phyloP scores from a whole-genome alignment of 2,888 invertebrate genomes.

The Vandiemenella viatica region DNA sequence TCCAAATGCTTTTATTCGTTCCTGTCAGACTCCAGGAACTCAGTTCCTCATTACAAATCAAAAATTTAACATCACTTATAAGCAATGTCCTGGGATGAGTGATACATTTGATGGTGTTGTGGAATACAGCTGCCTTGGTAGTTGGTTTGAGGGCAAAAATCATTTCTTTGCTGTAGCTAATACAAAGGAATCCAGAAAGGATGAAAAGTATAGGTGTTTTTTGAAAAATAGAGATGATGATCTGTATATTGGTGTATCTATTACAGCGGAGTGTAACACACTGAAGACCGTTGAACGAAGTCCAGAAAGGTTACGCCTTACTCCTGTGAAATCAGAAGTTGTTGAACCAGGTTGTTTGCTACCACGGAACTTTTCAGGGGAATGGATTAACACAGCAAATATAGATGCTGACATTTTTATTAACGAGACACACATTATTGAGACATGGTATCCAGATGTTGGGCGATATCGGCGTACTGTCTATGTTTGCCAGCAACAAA shows the following conservation, averaged over 20 bases:
- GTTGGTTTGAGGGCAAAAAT: slow-evolving; percentile 92
- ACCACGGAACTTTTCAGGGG: slow-evolving; percentile 85
- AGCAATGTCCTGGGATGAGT: slow-evolving; percentile 76
- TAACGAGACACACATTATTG: slow-evolving; percentile 91
- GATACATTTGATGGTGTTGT: slow-evolving; percentile 80
- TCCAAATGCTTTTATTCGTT: slow-evolving; percentile 75
- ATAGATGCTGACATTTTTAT: slow-evolving; percentile 87
- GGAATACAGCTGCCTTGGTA: slow-evolving; percentile 83
- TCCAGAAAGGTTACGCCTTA: slow-evolving; percentile 73
- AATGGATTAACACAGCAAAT: slow-evolving; percentile 95
- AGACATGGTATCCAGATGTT: slow-evolving; percentile 87
- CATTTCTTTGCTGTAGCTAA: slow-evolving; percentile 96
- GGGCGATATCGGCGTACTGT: slow-evolving; percentile 75
- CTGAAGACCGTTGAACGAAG: slow-evolving; percentile 87
- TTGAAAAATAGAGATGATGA: slow-evolving; percentile 88
- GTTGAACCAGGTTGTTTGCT: slow-evolving; percentile 82
- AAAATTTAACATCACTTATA: slow-evolving; percentile 89
- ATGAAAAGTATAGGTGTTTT: slow-evolving; percentile 89
- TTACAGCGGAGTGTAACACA: slow-evolving; percentile 84
- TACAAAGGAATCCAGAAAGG: slow-evolving; percentile 86
- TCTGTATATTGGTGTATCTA: slow-evolving; percentile 78
- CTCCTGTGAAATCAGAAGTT: slow-evolving; percentile 70
- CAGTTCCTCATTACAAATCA: slow-evolving; percentile 93
- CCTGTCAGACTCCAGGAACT: slow-evolving; percentile 91
- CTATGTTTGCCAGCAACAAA: slow-evolving; percentile 85